phyloP scores from a whole-genome alignment of 2,888 invertebrate species.

The Caenorhabditis panamensis region DNA sequence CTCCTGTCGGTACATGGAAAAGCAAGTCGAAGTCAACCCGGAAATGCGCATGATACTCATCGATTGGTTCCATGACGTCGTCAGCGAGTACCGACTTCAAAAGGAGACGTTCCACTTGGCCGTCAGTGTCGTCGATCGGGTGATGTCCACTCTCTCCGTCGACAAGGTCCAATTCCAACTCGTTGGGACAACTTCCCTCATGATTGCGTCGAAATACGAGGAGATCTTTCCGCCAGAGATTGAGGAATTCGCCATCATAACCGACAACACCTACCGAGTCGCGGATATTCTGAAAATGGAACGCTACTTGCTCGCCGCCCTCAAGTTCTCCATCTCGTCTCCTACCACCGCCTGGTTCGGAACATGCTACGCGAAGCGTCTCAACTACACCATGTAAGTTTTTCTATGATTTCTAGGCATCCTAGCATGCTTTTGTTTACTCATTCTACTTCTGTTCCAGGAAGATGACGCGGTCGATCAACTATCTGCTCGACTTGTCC shows the following conservation, averaged over 20 bases:
- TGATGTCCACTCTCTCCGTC: no score
- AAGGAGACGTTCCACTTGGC: constrained; percentile 92
- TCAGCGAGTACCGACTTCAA: constrained; percentile 93
- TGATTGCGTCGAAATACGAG: constrained; percentile 96
- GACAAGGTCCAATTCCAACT: constrained; percentile 93
- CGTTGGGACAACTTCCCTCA: constrained; percentile 96
- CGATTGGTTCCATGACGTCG: constrained; percentile 98
- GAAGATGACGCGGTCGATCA: constrained; percentile 61
- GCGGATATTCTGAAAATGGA: constrained; percentile 90
- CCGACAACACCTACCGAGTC: constrained; percentile 95
- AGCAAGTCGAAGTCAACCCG: constrained; percentile 92
- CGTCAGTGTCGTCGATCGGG: constrained; percentile 94
- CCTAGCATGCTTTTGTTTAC: no score
- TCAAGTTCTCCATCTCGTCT: constrained; percentile 91
- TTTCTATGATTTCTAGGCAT: background rate
- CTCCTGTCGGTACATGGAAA: constrained; percentile 91
- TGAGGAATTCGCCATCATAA: constrained; percentile 96
- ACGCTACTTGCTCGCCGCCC: constrained; percentile 90
- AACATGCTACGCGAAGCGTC: constrained; percentile 83
- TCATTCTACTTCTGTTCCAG: no score
- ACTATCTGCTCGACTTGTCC: constrained; percentile 82
- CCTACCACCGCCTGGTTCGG: constrained; percentile 92
- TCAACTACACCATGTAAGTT: constrained; percentile 48
- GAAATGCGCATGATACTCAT: constrained; percentile 94
- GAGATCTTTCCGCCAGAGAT: constrained; percentile 86